Evolutionary conservation across 2,797 vertebrate genomes (phyloP), one percentile per base, ranked within the genome.

Genomic region (Oceanodroma leucorhoa): DNA sequence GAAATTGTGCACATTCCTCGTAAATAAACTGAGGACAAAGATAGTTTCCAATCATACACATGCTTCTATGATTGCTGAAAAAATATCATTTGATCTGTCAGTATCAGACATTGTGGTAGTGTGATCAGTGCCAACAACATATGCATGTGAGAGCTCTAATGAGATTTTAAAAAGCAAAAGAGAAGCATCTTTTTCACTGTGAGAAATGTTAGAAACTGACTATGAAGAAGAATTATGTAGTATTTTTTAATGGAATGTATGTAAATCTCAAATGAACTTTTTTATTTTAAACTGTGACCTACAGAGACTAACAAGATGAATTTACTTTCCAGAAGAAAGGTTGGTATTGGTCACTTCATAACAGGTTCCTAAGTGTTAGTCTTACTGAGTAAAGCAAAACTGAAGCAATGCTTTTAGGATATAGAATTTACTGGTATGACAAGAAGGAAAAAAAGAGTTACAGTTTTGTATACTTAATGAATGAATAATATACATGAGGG

Each of bases 1-100:
- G 65, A 96, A 95, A 69, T 54, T 85, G 34, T 77, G 24, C 46
- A 57, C 0, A 0, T 83, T 90, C 26, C 55, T 94, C 0, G 0
- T 78, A 89, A 95, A 94, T 94, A 96, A 95, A 84, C 54, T 22
- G 48, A 82, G 30, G 90, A 80, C 78, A 89, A 89, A 91, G 67
- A 54, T 69, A 77, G 78, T 71, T 94, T 90, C 50, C 54, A 78
- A 72, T 82, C 2, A 27, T 79, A 96, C 76, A 93, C 70, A 93
- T 90, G 83, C 83, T 93, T 60, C 69, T 76, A 6, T 83, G 89
- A 90, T 82, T 83, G 32, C 72, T 86, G 84, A 50, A 94, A 91
- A 97, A 90, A 88, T 64, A 72, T 65, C 0, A 0, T 94, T 80
- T 94, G 76, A 92, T 93, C 79, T 91, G 92, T 82, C 95, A 90